Evolutionary conservation across 2,113 vertebrate genomes (phyloP).

Genomic region (Carollia perspicillata): DNA sequence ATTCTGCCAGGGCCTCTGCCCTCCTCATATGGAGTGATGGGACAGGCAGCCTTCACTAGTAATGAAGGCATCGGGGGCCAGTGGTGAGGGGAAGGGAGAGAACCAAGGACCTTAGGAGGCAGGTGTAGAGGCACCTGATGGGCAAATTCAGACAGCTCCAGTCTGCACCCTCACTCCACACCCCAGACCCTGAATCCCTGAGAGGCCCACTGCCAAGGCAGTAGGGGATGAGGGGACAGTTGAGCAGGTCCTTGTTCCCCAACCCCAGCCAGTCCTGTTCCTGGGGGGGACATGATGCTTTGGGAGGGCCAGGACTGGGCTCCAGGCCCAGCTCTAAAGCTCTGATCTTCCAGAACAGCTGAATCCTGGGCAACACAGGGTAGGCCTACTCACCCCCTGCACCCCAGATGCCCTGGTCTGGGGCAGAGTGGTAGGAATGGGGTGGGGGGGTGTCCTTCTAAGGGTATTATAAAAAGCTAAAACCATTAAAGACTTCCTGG

Average conservation of each 20-base stretch:
- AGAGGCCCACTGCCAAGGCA: constrained; percentile 44
- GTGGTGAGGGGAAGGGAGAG: background rate
- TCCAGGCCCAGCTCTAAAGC: background rate
- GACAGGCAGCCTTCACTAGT: background rate
- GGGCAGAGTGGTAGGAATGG: background rate
- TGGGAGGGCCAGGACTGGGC: background rate
- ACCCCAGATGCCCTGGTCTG: background rate
- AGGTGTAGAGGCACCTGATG: background rate
- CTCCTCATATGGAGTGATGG: background rate
- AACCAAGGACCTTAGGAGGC: background rate
- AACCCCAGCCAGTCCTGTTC: background rate
- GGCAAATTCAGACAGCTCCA: background rate
- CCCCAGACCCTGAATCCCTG: constrained; percentile 62
- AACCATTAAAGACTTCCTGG: constrained; percentile 2
- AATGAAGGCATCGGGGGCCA: background rate
- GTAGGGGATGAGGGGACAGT: background rate
- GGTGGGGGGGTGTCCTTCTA: background rate
- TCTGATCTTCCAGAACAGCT: background rate
- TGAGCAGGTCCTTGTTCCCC: background rate
- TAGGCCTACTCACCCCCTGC: background rate
- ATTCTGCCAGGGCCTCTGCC: background rate
- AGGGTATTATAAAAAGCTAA: constrained; percentile 50
- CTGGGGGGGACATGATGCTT: background rate
- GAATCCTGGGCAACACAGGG: background rate
- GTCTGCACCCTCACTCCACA: background rate